phyloP scores from a whole-genome alignment of 2,888 invertebrate species.

The Plagodis dolabraria region DNA sequence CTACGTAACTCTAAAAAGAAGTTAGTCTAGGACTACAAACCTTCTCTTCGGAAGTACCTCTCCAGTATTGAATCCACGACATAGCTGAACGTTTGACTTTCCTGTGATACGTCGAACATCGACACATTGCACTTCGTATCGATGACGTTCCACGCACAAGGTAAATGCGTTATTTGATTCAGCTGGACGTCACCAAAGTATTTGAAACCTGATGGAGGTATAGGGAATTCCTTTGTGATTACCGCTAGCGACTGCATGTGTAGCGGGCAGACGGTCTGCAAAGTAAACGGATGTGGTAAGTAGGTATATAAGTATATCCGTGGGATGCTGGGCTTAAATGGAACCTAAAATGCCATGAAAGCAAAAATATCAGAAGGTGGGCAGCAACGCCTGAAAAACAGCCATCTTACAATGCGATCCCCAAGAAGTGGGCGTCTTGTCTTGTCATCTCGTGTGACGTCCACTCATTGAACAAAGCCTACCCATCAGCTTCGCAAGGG shows the following conservation, averaged over 20 bases:
- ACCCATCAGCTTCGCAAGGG: too few relatives aligned
- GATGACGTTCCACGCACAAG: constrained; percentile 73
- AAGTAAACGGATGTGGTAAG: constrained; percentile 31
- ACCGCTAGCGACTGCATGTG: constrained; percentile 83
- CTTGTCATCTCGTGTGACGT: too few relatives aligned
- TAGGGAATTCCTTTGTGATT: constrained; percentile 69
- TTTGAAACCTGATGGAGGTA: constrained; percentile 64
- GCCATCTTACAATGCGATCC: too few relatives aligned
- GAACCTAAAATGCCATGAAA: neutral
- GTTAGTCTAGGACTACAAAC: too few relatives aligned
- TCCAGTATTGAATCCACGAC: constrained; percentile 81
- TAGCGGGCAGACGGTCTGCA: constrained; percentile 80
- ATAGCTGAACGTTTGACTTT: constrained; percentile 61
- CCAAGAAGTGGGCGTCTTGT: neutral
- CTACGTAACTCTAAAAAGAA: too few relatives aligned
- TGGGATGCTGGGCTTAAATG: too few relatives aligned
- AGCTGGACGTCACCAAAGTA: constrained; percentile 76
- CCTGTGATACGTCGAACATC: constrained; percentile 70
- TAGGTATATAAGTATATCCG: neutral
- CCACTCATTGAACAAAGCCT: too few relatives aligned
- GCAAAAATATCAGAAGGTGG: too few relatives aligned
- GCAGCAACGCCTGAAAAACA: too few relatives aligned
- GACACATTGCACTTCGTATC: constrained; percentile 85
- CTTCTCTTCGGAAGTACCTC: constrained; percentile 84
- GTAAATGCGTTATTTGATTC: constrained; percentile 75